Conservation (phyloP, 2,797 vertebrate species). For the Psittacula derbiana region DNA sequence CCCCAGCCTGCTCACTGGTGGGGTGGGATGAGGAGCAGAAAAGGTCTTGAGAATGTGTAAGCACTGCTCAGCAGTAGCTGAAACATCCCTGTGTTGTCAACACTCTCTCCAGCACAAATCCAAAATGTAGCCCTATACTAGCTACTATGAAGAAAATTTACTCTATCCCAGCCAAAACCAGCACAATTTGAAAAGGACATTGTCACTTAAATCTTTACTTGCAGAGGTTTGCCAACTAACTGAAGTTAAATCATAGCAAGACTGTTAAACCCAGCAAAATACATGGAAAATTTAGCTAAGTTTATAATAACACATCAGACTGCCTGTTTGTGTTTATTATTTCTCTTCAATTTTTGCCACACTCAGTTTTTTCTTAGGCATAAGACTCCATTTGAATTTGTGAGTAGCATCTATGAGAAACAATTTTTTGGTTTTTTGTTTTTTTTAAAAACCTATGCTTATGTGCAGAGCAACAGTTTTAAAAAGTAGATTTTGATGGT, state of each 20-base stretch:
- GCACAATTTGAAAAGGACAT: neutral
- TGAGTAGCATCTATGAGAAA: neutral
- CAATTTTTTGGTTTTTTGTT: neutral
- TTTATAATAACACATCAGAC: neutral
- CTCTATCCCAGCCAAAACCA: neutral
- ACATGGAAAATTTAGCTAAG: neutral
- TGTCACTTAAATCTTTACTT: neutral
- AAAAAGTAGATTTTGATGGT: neutral
- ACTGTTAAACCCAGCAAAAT: neutral
- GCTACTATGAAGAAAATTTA: neutral
- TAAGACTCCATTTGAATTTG: neutral
- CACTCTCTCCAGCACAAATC: neutral
- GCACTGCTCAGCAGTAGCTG: neutral
- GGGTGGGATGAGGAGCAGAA: neutral
- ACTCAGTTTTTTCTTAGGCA: neutral
- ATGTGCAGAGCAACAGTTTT: rapidly evolving
- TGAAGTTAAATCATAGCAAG: neutral
- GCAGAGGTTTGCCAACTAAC: neutral
- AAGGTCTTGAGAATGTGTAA: neutral
- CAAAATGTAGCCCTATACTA: neutral
- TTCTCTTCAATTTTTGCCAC: neutral
- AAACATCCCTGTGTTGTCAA: neutral
- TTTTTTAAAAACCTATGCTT: neutral
- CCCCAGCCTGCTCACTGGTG: neutral
- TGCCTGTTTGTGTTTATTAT: neutral